These are phyloP conservation scores for Bursaphelenchus mucronatus DNA, from an alignment of 1,140 invertebrate genomes.

Conservation along the genomic window DNA sequence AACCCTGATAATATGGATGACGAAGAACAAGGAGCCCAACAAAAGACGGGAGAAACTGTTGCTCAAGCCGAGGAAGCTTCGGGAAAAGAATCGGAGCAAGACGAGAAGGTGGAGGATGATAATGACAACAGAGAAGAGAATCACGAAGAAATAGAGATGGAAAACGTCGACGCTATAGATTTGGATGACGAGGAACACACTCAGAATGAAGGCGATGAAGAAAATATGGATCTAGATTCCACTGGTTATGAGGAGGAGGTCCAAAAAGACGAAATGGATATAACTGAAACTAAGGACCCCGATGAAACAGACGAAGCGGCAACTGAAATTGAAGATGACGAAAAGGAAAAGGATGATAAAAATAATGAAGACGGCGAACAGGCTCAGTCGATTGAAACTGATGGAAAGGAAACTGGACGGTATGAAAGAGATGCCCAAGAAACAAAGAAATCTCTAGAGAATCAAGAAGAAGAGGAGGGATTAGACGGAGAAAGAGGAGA, in stretches of 20 bases:
- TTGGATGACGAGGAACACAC: constrained; percentile 52
- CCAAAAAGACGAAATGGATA: constrained; percentile 54
- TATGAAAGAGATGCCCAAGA: constrained; percentile 13
- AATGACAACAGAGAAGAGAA: constrained; percentile 62
- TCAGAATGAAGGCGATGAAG: constrained; percentile 28
- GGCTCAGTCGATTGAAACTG: neutral
- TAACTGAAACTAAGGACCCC: constrained; percentile 50
- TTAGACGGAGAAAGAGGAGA: constrained; percentile 22
- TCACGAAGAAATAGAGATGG: constrained; percentile 63
- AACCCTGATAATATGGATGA: constrained; percentile 88
- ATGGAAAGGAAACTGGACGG: too few relatives aligned
- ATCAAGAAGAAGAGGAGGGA: constrained; percentile 33
- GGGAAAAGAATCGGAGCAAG: constrained; percentile 61
- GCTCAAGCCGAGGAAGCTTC: constrained; percentile 45
- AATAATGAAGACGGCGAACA: constrained; percentile 9
- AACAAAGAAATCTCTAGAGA: constrained; percentile 11
- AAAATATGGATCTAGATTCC: constrained; percentile 27
- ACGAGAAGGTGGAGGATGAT: constrained; percentile 62
- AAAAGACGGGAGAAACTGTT: constrained; percentile 51
- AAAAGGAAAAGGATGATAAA: constrained; percentile 54
- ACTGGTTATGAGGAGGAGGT: constrained; percentile 51
- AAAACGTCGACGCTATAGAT: constrained; percentile 65
- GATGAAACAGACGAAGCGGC: constrained; percentile 62
- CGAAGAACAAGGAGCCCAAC: constrained; percentile 65
- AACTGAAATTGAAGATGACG: constrained; percentile 63